Evolutionary conservation across 2,888 invertebrate species (phyloP), one percentile per base, ranked within the genome.

Genomic region (Pandemis cinnamomeana): DNA sequence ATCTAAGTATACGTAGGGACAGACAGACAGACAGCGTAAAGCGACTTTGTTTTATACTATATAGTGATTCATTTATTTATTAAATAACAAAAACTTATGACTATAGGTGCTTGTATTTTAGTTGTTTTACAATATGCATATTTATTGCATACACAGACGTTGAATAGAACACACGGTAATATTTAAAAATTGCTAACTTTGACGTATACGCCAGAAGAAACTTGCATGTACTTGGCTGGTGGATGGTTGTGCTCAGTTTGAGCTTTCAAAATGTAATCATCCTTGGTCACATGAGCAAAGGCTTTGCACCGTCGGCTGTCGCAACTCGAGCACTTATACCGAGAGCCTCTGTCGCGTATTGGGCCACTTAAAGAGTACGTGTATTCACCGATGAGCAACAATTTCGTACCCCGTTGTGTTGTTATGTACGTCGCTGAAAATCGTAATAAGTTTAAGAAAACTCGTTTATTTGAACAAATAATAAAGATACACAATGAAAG

Each of bases 241-340:
- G 20, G 53, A 67, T 85, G 85, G 55, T 79, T 81, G 70, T 84
- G 84, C 0, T 75, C 27, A 5, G 68, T 71, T 10, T 58, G 41
- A 0, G 61, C 75, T 10, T 75, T 74, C 0, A 79, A 44, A 15
- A 84, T 81, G 6, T 76, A 41, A 48, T 82, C 76, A 41, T 83
- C 76, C 11, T 74, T 77, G 55, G 75, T 77, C 5, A 84, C 78
- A 27, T 81, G 80, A 11, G 82, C 78, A 62, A 77, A 81, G 0
- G 85, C 82, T 58, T 79, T 82, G 71, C 86, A 86, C 0, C 78
- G 75, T 60, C 79, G 80, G 42, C 78, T 80, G 20, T 72, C 71
- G 13, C 73, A 71, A 60, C 78, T 80, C 7, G 82, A 82, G 68
- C 84, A 86, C 0, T 69, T 77, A 62, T 83, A 83, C 7, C 82